Conservation (phyloP, 2,888 invertebrate species). For the Pantelozetes paolii region DNA sequence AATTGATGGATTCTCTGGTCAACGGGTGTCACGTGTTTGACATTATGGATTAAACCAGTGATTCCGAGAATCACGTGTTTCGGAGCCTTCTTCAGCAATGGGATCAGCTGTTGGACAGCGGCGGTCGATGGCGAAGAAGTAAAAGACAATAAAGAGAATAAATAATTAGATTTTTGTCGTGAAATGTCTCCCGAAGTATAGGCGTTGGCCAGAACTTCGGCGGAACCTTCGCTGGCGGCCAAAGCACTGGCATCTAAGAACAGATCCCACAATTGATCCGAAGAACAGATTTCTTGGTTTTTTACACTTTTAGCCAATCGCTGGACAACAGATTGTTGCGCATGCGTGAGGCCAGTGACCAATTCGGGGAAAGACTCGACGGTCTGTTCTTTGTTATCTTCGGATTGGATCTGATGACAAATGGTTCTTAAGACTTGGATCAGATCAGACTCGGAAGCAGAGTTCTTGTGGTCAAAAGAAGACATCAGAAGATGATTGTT, state of each 20-base stretch:
- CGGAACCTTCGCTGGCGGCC: constrained; percentile 45
- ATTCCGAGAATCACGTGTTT: constrained; percentile 45
- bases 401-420: neutral
- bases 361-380: constrained; percentile 31
- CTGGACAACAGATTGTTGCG: neutral
- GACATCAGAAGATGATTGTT: constrained; percentile 15
- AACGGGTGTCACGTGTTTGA: constrained; percentile 33
- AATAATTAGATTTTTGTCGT: neutral
- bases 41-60: constrained; percentile 46
- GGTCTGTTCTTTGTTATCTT: too few species aligned
- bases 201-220: constrained; percentile 43
- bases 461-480: neutral
- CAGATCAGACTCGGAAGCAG: neutral
- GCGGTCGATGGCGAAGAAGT: constrained; percentile 44
- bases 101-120: constrained; percentile 33
- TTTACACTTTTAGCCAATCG: neutral
- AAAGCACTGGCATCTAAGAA: constrained; percentile 47
- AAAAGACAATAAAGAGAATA: constrained; percentile 43
- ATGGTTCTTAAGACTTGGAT: constrained; percentile 9
- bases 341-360: constrained; percentile 2
- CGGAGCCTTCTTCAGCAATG: constrained; percentile 40
- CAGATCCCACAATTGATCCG: constrained; percentile 41
- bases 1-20: constrained; percentile 31
- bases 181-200: constrained; percentile 23
- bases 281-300: constrained; percentile 30